Base-by-base conservation (phyloP, 2,113 vertebrate species). In the Ptilorrhoa leucosticta region DNA sequence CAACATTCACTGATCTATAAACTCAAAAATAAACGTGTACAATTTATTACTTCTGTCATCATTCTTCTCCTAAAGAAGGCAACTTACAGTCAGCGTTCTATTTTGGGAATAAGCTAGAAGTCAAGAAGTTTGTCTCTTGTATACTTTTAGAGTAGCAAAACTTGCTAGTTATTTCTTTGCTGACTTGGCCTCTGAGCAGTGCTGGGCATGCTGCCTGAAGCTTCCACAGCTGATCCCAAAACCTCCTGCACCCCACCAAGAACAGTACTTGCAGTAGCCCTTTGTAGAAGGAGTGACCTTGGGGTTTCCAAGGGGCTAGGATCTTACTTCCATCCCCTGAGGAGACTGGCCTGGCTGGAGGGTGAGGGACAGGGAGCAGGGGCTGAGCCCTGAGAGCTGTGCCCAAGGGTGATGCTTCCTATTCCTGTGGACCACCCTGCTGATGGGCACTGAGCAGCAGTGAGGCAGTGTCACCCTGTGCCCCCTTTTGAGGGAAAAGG, bases 61-160 rank as follows among this genome's bases (percentile, higher is more conserved):
- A 5, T 94, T 96, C 82, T 90, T 94, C 50, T 89, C 80, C 83
- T 93, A 96, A 95, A 96, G 89, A 91, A 94, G 82, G 89, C 65
- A 90, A 94, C 70, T 83, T 86, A 73, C 8, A 96, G 79, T 83
- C 76, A 94, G 51, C 0, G 0, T 78, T 95, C 88, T 95, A 90
- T 86, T 95, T 92, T 82, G 56, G 76, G 94, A 90, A 86, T 68
- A 58, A 93, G 39, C 35, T 90, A 66, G 45, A 94, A 96, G 82
- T 94, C 81, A 83, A 90, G 39, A 33, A 82, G 14, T 87, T 96
- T 64, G 37, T 69, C 70, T 89, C 51, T 76, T 54, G 42, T 31
- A 42, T 42, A 91, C 37, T 48, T 69, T 76, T 31, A 66, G 35
- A 71, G 23, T 11, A 57, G 54, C 17, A 91, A 82, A 93, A 66